Evolutionary conservation across 2,113 vertebrate species (phyloP).

Genomic region (Odontophorus gujanensis): DNA sequence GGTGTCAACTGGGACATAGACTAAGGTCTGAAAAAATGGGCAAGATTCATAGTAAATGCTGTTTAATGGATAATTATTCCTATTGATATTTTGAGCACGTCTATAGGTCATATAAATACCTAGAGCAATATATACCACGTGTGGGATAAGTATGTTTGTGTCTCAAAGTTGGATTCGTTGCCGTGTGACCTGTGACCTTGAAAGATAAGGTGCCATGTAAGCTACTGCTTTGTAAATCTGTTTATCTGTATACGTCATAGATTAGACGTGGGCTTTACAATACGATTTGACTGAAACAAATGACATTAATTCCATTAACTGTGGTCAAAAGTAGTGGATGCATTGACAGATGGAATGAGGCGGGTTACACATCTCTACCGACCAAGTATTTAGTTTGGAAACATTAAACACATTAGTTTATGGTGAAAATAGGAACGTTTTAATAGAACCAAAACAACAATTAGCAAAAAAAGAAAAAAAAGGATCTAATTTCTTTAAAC

Average conservation of each 20-base stretch:
- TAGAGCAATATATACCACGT: rapidly evolving
- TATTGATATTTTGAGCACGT: neutral
- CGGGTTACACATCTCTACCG: neutral
- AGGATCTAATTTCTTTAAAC: neutral
- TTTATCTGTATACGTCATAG: constrained; percentile 63
- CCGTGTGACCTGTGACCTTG: constrained; percentile 39
- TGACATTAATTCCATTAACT: constrained; percentile 66
- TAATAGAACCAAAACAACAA: neutral
- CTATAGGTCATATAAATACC: rapidly evolving
- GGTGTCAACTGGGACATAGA: neutral
- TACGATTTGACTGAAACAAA: constrained; percentile 30
- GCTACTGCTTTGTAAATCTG: constrained; percentile 29
- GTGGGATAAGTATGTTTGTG: neutral
- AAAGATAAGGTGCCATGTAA: neutral
- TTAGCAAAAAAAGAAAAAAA: neutral
- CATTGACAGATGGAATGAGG: constrained; percentile 11
- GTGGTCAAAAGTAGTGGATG: constrained; percentile 14
- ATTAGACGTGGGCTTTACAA: constrained; percentile 45
- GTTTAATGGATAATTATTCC: neutral
- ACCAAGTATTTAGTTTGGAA: constrained; percentile 53
- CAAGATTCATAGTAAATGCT: neutral
- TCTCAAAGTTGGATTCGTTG: neutral
- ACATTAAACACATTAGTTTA: constrained; percentile 11
- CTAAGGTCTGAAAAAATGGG: neutral
- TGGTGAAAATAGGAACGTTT: neutral